Base-by-base conservation (phyloP, 2,888 invertebrate genomes). In the Ophion ventricosus region DNA sequence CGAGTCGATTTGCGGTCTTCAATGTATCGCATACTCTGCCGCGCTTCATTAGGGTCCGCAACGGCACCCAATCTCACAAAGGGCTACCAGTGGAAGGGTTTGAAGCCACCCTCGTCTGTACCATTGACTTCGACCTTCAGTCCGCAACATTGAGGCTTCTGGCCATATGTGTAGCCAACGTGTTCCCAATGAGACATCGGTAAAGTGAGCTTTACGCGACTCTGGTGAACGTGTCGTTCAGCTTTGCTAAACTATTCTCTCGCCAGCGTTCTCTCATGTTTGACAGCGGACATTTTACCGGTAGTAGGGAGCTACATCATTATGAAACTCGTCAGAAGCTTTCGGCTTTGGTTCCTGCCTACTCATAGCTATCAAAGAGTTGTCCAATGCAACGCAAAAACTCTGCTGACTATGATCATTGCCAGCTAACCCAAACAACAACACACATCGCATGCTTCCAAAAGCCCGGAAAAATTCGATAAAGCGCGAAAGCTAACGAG, bases 221-320 rank as follows among this genome's bases (percentile, higher is more conserved):
- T 76, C 57, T 72, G 72, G 40, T 78, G 70, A 84, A 70, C 77
- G 81, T 35, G 81, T 35, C 57, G 17, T 59, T 69, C 80, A 72
- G 59, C 56, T 74, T 61, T 63, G 61, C 72, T 72, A 64, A 29
- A n/a, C 54, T 69, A 23, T 66, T 63, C 20, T 26, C 70, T 66
- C 40, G 56, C 20, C 69, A 40, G 23, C 43, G 17, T 56, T 40
- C 26, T 66, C 73, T 49, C 67, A 57, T 69, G 78, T 70, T 77
- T 77, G 67, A 82, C 70, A 73, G 73, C 40, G n/a, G n/a, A n/a
- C n/a, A n/a, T n/a, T n/a, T n/a, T n/a, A n/a, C n/a, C n/a, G n/a
- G n/a, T n/a, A n/a, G n/a, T n/a, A n/a, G n/a, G n/a, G n/a, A n/a
- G 88, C 91, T 90, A 89, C 87, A 87, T 88, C 90, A 89, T 91